phyloP scores from a whole-genome alignment of 2,888 invertebrate species.

The Stenurella melanura region DNA sequence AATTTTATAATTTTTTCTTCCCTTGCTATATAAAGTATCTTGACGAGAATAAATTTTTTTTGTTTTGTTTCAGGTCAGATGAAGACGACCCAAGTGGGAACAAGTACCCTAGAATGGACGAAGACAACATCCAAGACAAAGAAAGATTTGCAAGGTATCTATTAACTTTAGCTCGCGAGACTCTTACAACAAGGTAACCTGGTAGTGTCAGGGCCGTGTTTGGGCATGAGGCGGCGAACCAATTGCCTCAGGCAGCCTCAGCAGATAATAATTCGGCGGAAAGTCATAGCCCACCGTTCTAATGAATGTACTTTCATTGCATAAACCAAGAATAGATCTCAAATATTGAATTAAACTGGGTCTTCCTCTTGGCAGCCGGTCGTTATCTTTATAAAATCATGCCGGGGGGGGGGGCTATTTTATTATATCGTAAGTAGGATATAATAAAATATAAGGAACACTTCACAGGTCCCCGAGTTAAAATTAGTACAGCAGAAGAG shows the following conservation, averaged over 20 bases:
- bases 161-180: constrained; percentile 63
- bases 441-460: too few species aligned
- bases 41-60: neutral
- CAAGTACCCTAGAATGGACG: constrained; percentile 88
- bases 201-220: neutral
- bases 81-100: constrained; percentile 90
- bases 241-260: neutral
- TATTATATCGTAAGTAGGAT: too few species aligned
- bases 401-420: too few species aligned
- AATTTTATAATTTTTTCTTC: neutral
- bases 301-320: neutral
- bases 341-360: too few species aligned
- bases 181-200: constrained; percentile 40
- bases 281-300: neutral
- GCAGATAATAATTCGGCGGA: neutral
- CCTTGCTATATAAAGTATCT: neutral
- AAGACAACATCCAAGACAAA: constrained; percentile 97
- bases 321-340: too few species aligned
- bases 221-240: neutral
- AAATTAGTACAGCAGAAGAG: too few species aligned
- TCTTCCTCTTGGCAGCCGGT: too few species aligned
- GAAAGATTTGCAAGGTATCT: constrained; percentile 95
- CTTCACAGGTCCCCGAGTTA: too few species aligned
- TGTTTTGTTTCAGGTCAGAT: constrained; percentile 80
- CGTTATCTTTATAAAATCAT: too few species aligned